Percentiles rank a stretch among this genome's conserved stretches.
Evolutionary conservation across 2,888 invertebrate species (phyloP).

Genomic region (Synanthedon tipuliformis): DNA sequence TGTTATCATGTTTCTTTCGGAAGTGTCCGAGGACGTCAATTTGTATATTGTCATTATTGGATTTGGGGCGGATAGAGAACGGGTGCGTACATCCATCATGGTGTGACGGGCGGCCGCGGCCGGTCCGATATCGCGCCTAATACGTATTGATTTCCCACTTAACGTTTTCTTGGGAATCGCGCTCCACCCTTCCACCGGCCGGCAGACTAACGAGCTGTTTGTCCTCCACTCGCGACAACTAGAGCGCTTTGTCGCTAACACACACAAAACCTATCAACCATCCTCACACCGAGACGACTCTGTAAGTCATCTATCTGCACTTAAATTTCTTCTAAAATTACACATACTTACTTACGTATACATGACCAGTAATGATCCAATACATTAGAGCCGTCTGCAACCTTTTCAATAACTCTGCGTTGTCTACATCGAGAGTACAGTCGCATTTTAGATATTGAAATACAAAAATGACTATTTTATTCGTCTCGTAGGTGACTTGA

Average conservation of each 20-base stretch:
- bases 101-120: slow-evolving; percentile 54
- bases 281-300: not conserved
- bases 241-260: slow-evolving; percentile 25
- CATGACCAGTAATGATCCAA: not conserved
- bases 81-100: slow-evolving; percentile 67
- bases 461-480: not conserved
- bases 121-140: slow-evolving; percentile 68
- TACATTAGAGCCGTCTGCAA: not conserved
- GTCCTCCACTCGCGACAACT: slow-evolving; percentile 56
- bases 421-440: not conserved
- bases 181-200: slow-evolving; percentile 64
- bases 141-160: slow-evolving; percentile 71
- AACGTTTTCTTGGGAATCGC: slow-evolving; percentile 66
- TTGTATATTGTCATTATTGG: slow-evolving; percentile 71
- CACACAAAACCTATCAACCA: slow-evolving; percentile 8
- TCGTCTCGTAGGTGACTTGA: too few species aligned
- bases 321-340: too few species aligned
- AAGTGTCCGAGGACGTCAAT: slow-evolving; percentile 63
- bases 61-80: slow-evolving; percentile 61
- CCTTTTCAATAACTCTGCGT: not conserved
- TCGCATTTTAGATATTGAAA: slow-evolving; percentile 2
- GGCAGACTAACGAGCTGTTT: slow-evolving; percentile 66
- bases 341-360: too few species aligned
- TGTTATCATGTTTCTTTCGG: slow-evolving; percentile 64
- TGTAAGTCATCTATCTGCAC: not conserved